Evolutionary conservation across 2,113 vertebrate genomes (phyloP), one percentile per base, ranked within the genome.

Genomic region (Cercocebus atys): DNA sequence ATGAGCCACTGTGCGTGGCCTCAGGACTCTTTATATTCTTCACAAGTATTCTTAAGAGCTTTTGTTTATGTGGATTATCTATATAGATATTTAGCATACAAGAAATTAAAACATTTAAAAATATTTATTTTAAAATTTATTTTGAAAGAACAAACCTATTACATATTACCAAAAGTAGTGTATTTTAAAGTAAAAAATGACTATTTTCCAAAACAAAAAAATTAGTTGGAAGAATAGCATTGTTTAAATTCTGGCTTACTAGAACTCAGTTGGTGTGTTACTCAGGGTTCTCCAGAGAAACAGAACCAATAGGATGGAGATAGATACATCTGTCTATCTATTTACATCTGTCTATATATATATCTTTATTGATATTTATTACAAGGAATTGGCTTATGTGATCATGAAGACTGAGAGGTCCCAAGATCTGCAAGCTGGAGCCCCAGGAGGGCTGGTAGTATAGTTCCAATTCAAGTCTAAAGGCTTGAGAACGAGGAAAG

Each of bases 171-270:
- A 64, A 82, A 93, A 88, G 55, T 75, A 76, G 35, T 90, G 25
- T 84, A 76, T 82, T 93, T 95, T 93, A 52, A 96, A 84, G 59
- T 92, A 30, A 88, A 79, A 88, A 79, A 64, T 91, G 32, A 79
- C 50, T 85, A 2, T 97, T 94, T 97, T 78, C 30, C 1, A 88
- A 92, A 79, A 52, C 45, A 86, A 66, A 90, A 76, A 66, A 55
- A 40, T 52, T 76, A 90, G 2, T 90, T 64, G 23, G 25, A 78
- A 88, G 35, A 45, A 14, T 93, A 64, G 45, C 32, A 50, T 57
- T 32, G 72, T 84, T 89, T 57, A 93, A 6, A 50, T 66, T 90
- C 30, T 78, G 78, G n/a, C 32, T 43, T 93, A 89, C n/a, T 66
- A 50, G 55, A 66, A 85, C 52, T 73, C 16, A 75, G 35, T 87